Percentiles rank a stretch among this genome's conserved stretches.
Evolutionary conservation across 2,888 invertebrate genomes (phyloP).

Genomic region (Creontiades dilutus): DNA sequence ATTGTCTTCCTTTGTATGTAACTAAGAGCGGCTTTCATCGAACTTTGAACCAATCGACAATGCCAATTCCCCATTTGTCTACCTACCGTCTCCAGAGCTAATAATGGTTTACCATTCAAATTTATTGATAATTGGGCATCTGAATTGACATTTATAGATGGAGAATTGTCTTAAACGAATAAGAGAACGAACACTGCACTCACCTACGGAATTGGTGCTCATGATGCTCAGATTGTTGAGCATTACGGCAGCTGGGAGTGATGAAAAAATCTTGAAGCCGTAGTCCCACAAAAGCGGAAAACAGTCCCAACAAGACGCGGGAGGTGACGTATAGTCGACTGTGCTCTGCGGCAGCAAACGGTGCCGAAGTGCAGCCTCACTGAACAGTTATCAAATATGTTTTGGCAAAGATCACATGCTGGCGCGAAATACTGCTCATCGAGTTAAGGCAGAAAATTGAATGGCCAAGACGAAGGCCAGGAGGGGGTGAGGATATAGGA

Average conservation of each 20-base stretch:
- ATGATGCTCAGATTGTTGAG: slow-evolving; percentile 77
- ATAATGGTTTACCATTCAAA: no score
- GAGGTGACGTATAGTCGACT: not conserved
- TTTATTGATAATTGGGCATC: no score
- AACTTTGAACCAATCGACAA: no score
- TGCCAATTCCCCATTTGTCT: no score
- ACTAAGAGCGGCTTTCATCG: no score
- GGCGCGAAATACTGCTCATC: slow-evolving; percentile 59
- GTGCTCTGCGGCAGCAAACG: not conserved
- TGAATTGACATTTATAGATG: no score
- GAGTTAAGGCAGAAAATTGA: slow-evolving; percentile 65
- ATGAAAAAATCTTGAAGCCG: slow-evolving; percentile 72
- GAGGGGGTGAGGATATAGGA: slow-evolving; percentile 43
- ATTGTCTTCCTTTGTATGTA: no score
- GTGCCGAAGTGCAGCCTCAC: slow-evolving; percentile 28
- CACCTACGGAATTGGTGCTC: slow-evolving; percentile 77
- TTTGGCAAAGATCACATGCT: slow-evolving; percentile 58
- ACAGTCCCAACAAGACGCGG: slow-evolving; percentile 27
- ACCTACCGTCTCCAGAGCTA: no score
- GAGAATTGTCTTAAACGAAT: no score
- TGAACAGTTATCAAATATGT: slow-evolving; percentile 57
- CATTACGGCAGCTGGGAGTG: slow-evolving; percentile 76
- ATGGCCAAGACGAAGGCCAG: slow-evolving; percentile 63
- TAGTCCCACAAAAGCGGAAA: slow-evolving; percentile 54
- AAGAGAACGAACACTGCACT: slow-evolving; percentile 62